phyloP scores from a whole-genome alignment of 2,888 invertebrate genomes.

The Polyommatus icarus region DNA sequence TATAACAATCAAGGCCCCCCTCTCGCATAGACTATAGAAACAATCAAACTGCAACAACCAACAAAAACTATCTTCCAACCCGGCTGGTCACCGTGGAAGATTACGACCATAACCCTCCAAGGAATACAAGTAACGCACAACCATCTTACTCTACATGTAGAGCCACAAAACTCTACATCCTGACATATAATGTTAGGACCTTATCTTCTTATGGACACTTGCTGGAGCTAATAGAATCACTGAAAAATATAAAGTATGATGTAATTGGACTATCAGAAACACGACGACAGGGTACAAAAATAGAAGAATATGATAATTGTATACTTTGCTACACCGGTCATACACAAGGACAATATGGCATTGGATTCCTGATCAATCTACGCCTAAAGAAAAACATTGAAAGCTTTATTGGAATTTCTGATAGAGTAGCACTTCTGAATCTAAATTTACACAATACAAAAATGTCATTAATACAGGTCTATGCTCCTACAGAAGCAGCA shows the following conservation, averaged over 20 bases:
- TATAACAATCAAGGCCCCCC: not conserved
- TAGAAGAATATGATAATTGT: constrained; percentile 44
- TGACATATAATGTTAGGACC: constrained; percentile 35
- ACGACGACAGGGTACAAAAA: constrained; percentile 41
- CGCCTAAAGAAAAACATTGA: constrained; percentile 41
- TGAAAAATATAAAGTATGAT: constrained; percentile 43
- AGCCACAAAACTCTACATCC: not conserved
- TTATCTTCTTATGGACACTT: constrained; percentile 40
- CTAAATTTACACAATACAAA: not conserved
- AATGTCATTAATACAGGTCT: not conserved
- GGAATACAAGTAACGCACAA: not conserved
- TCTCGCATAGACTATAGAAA: not conserved
- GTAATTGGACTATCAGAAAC: constrained; percentile 43
- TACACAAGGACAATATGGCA: constrained; percentile 36
- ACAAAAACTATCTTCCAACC: constrained; percentile 36
- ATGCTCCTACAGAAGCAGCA: not conserved
- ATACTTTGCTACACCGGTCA: constrained; percentile 37
- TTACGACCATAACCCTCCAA: constrained; percentile 40
- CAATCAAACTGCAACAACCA: not conserved
- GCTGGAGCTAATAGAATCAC: constrained; percentile 38
- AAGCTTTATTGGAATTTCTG: constrained; percentile 41
- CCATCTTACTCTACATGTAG: not conserved
- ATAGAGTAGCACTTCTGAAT: constrained; percentile 19
- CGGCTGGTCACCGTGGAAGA: constrained; percentile 39
- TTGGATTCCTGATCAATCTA: constrained; percentile 46